Conservation (phyloP, 2,797 vertebrate genomes). For the Cirrhinus mrigala region DNA sequence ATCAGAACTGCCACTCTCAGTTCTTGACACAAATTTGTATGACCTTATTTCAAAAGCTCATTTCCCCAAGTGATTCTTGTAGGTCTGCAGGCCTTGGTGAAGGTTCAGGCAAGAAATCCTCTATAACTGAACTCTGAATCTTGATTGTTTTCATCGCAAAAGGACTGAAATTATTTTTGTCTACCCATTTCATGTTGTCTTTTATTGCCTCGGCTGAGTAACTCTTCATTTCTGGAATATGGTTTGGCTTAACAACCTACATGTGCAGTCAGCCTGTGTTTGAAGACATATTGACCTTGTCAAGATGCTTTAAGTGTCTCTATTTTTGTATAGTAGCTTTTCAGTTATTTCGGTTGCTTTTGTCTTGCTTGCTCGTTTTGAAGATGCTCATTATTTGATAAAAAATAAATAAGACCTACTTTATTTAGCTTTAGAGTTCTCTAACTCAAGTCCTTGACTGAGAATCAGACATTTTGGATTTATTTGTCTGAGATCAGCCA, state of each 20-base stretch:
- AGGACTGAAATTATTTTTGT: not conserved
- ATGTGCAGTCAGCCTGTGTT: constrained; percentile 66
- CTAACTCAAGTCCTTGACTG: not conserved
- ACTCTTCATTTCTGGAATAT: constrained; percentile 68
- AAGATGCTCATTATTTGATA: not conserved
- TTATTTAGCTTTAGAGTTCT: not conserved
- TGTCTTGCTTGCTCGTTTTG: not conserved
- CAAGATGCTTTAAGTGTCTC: not conserved
- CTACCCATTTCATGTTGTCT: not conserved
- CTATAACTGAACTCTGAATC: not conserved
- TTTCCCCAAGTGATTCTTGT: not conserved
- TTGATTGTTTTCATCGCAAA: not conserved
- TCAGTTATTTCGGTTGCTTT: not conserved
- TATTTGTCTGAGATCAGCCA: not conserved
- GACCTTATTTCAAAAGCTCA: not conserved
- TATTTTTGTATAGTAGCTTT: not conserved
- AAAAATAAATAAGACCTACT: not conserved
- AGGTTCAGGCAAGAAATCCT: not conserved
- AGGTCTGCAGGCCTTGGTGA: not conserved
- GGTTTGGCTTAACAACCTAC: constrained; percentile 62
- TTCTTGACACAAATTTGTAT: constrained; percentile 14
- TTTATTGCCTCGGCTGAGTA: constrained; percentile 61
- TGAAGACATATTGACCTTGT: constrained; percentile 11
- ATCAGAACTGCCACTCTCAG: not conserved
- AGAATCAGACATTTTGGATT: not conserved